phyloP scores from a whole-genome alignment of 2,888 invertebrate genomes.

The Lingula anatina region DNA sequence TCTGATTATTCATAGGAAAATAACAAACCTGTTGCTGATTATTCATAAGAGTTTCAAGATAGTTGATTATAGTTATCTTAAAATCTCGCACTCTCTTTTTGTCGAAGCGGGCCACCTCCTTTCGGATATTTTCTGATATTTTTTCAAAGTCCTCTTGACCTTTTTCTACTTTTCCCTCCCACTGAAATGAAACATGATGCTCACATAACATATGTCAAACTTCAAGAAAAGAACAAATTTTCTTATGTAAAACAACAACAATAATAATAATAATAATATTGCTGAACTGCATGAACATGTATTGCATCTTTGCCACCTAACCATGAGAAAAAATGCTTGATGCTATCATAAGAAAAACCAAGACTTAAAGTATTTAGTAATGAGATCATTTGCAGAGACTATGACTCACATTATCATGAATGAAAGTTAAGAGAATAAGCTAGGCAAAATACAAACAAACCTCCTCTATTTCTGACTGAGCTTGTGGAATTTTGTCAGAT shows the following conservation, averaged over 20 bases:
- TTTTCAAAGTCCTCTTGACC: constrained; percentile 94
- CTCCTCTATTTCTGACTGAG: constrained; percentile 87
- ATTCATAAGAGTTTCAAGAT: constrained; percentile 88
- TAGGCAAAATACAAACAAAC: constrained; percentile 55
- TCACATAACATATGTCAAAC: neutral
- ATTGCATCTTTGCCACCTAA: neutral
- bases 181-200: constrained; percentile 56
- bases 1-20: no score
- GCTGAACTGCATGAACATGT: neutral
- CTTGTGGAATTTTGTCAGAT: constrained; percentile 82
- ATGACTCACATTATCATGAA: neutral
- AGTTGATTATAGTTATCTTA: constrained; percentile 80
- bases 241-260: neutral
- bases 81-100: constrained; percentile 82
- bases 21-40: constrained; percentile 86
- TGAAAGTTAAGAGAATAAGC: neutral
- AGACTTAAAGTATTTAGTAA: no score
- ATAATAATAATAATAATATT: neutral
- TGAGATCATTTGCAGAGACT: no score
- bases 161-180: constrained; percentile 94
- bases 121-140: constrained; percentile 88
- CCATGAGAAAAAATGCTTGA: neutral
- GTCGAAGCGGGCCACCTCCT: constrained; percentile 90
- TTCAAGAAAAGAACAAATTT: neutral
- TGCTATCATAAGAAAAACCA: no score